Evolutionary conservation across 2,113 vertebrate species (phyloP).

Genomic region (Ramphastos sulfuratus): DNA sequence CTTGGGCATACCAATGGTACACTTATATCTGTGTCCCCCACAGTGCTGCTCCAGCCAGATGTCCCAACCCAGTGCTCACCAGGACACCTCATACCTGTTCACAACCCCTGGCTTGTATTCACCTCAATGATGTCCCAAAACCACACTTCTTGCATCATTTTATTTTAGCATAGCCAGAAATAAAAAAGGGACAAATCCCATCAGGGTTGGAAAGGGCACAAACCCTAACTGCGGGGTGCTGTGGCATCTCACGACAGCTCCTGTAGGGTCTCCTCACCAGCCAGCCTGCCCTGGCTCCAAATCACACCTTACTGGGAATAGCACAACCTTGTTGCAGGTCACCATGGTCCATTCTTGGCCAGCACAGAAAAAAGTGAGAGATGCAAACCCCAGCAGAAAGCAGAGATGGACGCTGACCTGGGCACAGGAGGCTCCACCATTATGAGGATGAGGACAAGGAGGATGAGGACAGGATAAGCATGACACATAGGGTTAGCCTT

Average conservation of each 20-base stretch:
- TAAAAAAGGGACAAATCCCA: neutral
- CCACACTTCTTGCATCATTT: neutral
- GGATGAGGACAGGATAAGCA: neutral
- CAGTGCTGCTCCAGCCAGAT: fast-evolving
- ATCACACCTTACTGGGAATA: fast-evolving
- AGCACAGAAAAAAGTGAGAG: fast-evolving
- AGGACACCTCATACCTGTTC: neutral
- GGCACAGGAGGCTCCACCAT: neutral
- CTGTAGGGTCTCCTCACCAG: neutral
- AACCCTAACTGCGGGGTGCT: fast-evolving
- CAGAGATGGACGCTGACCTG: fast-evolving
- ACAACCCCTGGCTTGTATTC: neutral
- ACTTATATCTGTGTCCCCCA: neutral
- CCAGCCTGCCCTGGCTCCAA: neutral
- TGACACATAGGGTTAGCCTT: neutral
- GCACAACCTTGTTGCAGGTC: neutral
- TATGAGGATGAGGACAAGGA: neutral
- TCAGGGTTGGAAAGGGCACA: fast-evolving
- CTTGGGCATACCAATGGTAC: neutral
- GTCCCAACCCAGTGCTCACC: fast-evolving
- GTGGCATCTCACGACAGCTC: neutral
- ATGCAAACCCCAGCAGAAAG: neutral
- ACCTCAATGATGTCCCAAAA: neutral
- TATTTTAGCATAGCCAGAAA: neutral
- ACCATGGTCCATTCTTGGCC: neutral